Percentiles rank a stretch among this genome's conserved stretches.
Conservation (phyloP, 2,113 vertebrate genomes). For the Meriones unguiculatus region DNA sequence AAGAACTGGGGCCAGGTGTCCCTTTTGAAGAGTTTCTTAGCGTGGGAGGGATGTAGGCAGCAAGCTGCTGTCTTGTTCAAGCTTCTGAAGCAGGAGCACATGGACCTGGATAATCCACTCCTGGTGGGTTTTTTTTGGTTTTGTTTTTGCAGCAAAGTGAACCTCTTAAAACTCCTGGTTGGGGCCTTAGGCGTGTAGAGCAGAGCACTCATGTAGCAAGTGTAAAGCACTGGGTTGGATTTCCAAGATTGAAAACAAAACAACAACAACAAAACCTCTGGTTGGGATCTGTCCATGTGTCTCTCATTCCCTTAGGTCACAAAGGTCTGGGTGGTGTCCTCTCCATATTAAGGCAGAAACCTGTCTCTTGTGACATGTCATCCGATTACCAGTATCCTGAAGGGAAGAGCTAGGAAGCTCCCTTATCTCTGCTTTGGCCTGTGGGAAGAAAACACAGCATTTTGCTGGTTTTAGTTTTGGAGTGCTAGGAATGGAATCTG, state of each 20-base stretch:
- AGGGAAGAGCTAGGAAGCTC: neutral
- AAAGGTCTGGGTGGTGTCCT: neutral
- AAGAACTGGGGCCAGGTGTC: conserved; percentile 69
- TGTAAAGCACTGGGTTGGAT: neutral
- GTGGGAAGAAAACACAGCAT: neutral
- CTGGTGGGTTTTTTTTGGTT: too few species aligned
- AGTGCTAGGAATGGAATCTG: neutral
- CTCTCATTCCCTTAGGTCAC: neutral
- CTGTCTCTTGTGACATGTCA: neutral
- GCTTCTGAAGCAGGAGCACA: neutral
- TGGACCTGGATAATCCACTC: neutral
- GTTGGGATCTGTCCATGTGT: neutral
- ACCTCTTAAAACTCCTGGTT: neutral
- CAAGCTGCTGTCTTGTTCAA: neutral
- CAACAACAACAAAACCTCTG: neutral
- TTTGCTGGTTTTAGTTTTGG: neutral
- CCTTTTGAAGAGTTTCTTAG: conserved; percentile 16
- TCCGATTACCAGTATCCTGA: neutral
- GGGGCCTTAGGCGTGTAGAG: neutral
- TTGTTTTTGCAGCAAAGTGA: neutral
- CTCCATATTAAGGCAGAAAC: neutral
- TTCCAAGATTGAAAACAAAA: neutral
- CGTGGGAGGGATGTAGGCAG: neutral
- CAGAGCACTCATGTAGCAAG: neutral
- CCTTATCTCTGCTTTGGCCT: neutral